These are phyloP conservation scores for Sepioteuthis lessoniana DNA, from an alignment of 2,888 invertebrate genomes.

Conservation along the genomic window DNA sequence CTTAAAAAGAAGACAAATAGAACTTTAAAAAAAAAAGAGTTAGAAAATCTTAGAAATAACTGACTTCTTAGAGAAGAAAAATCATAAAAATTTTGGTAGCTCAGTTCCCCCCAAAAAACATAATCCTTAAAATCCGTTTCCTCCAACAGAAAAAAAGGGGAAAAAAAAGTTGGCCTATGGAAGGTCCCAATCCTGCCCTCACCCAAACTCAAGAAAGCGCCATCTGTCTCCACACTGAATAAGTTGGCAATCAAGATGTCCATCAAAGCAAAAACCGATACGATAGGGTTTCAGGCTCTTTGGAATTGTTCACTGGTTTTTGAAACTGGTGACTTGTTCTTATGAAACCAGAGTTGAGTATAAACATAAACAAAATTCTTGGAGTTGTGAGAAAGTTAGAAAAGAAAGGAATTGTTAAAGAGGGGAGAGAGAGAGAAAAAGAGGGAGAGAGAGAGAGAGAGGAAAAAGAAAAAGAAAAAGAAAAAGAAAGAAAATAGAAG, in stretches of 20 bases:
- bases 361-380: slow-evolving; percentile 33
- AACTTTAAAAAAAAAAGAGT: neutral
- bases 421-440: neutral
- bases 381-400: neutral
- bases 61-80: neutral
- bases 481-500: neutral
- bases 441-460: neutral
- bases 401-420: neutral
- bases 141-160: neutral
- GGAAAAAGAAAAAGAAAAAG: neutral
- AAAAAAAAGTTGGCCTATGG: neutral
- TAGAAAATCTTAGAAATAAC: neutral
- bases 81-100: slow-evolving; percentile 1
- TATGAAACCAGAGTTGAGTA: neutral
- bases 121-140: slow-evolving; percentile 20
- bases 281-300: slow-evolving; percentile 5
- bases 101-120: neutral
- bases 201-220: neutral
- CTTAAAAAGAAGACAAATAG: neutral
- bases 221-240: slow-evolving; percentile 21
- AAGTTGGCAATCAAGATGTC: neutral
- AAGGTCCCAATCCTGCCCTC: neutral
- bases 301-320: neutral
- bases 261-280: neutral
- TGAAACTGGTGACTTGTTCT: neutral